Evolutionary conservation across 2,113 vertebrate species (phyloP).

Genomic region (Synodontis membranacea): DNA sequence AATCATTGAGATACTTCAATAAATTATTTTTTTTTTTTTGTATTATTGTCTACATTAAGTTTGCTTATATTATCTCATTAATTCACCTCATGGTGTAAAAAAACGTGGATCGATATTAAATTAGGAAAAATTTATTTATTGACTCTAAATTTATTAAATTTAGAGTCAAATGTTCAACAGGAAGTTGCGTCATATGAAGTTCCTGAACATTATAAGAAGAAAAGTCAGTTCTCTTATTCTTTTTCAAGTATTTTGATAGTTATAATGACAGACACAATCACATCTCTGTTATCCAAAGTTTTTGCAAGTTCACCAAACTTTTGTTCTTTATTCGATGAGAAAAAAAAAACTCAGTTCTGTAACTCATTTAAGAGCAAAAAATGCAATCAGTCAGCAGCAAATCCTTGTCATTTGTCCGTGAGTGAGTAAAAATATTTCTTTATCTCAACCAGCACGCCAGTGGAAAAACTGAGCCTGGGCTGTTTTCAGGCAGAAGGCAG

Average conservation of each 20-base stretch:
- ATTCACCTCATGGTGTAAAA: background rate
- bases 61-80: no score
- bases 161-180: background rate
- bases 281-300: background rate
- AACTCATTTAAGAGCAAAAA: background rate
- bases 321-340: background rate
- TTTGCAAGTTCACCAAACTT: background rate
- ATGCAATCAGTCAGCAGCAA: background rate
- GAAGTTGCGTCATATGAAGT: background rate
- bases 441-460: background rate
- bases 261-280: background rate
- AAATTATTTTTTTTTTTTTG: background rate
- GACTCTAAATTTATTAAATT: background rate
- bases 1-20: background rate
- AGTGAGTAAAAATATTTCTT: background rate
- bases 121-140: background rate
- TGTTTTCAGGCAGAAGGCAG: constrained; percentile 12
- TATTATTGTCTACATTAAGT: background rate
- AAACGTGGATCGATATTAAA: background rate
- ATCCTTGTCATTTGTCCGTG: no score
- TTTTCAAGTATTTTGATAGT: background rate
- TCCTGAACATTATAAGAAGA: background rate
- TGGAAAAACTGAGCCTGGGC: background rate
- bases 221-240: background rate
- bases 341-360: background rate